Percentiles rank a stretch among this genome's conserved stretches.
Conservation (phyloP, 2,113 vertebrate genomes). For the Ursus arctos region DNA sequence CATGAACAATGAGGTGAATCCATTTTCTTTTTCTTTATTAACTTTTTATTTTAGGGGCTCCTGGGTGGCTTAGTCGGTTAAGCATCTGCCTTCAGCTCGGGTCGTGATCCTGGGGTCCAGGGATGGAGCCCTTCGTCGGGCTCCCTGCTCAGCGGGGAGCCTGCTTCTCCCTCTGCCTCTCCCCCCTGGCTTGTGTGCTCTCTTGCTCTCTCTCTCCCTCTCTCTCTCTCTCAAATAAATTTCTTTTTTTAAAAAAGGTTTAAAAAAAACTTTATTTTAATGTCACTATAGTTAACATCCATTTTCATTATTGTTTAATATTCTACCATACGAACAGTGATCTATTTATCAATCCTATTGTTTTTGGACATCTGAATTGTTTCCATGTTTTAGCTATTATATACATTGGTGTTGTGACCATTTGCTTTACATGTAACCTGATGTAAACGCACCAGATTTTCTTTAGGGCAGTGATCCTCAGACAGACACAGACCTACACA, state of each 20-base stretch:
- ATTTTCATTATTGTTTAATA: conserved; percentile 4
- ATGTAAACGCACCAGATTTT: conserved; percentile 16
- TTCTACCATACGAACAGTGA: background rate
- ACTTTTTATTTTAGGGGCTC: background rate
- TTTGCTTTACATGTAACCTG: conserved; percentile 33
- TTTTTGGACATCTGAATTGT: conserved; percentile 36
- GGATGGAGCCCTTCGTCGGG: no score
- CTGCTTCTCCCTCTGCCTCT: no score
- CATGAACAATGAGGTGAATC: background rate
- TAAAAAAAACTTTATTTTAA: background rate
- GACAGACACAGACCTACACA: conserved; percentile 29
- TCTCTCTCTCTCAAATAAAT: no score
- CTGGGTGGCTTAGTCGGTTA: no score
- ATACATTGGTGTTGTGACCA: background rate
- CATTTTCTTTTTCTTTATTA: background rate
- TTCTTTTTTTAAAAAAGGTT: no score
- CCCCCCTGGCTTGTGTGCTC: no score
- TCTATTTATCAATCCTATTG: background rate
- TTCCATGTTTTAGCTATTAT: conserved; percentile 32
- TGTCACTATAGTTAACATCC: background rate
- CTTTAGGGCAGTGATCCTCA: background rate
- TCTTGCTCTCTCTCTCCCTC: no score
- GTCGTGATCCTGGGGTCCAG: no score
- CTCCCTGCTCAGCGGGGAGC: no score
- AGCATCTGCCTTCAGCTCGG: no score